Base-by-base conservation (phyloP, 2,888 invertebrate genomes). In the Onthophagus sagittarius region DNA sequence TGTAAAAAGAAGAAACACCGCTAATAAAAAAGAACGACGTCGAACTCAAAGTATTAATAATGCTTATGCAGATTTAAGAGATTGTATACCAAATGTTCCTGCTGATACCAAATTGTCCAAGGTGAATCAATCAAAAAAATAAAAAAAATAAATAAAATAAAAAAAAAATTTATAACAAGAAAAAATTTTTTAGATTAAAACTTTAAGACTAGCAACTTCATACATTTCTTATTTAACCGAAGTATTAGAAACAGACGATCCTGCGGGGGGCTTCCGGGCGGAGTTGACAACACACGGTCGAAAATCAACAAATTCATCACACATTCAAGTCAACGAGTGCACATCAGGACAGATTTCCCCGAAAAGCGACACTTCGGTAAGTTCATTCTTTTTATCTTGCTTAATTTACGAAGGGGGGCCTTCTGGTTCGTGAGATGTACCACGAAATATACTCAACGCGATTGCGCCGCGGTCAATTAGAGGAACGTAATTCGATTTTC, bases 71-170 rank as follows among this genome's bases (percentile, higher is more conserved):
- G 95, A 96, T 81, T 87, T 98, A 0, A 86, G 98, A 11, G 96
- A 97, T 77, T 95, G 97, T 84, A 98, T 98, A 80, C 98, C 98
- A 0, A 97, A 98, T 82, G 97, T 98, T 0, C 98, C 98, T 0
- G 92, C 95, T 0, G 98, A 98, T 82, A 98, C 98, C 0, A 98
- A 98, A 85, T 86, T 98, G 32, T 96, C 96, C 11, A 98, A 97
- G 89, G 95, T 96, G 86, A 89, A 77, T 62, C 39, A 39, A 71
- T 53, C 62, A 14, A 15, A 5, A 9, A 14, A 63, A 53, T n/a
- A 31, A 14, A 15, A 7, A 11, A 14, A 15, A 5, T 6, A 14
- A 63, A 53, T n/a, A 31, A 14, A 15, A 7, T 5, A n/a, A n/a
- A n/a, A n/a, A n/a, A n/a, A n/a, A n/a, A n/a, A n/a, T n/a, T 23